Percentiles rank a stretch among this genome's conserved stretches.
phyloP scores from a whole-genome alignment of 2,797 vertebrate species.

The Lepus townsendii region DNA sequence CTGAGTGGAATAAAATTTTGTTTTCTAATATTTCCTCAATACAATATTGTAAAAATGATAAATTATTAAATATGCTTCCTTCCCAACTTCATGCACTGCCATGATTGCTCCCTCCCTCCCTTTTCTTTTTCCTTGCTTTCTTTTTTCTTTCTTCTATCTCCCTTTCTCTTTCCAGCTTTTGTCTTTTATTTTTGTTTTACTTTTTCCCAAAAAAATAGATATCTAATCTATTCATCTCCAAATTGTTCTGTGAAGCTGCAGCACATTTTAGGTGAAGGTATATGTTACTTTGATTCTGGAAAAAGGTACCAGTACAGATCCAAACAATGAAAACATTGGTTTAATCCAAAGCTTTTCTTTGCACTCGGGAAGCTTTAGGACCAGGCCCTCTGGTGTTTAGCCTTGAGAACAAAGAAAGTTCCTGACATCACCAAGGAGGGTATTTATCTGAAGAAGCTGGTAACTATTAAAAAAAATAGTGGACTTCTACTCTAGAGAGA shows the following conservation, averaged over 20 bases:
- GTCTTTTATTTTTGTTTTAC: not conserved
- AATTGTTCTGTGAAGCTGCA: not conserved
- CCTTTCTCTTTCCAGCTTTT: not conserved
- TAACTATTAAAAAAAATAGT: not conserved
- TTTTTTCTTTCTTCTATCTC: too few relatives aligned
- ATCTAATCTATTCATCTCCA: not conserved
- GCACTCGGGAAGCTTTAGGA: constrained; percentile 22
- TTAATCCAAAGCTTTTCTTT: not conserved
- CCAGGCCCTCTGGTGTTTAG: not conserved
- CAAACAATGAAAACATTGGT: not conserved
- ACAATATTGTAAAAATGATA: not conserved
- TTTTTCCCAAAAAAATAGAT: not conserved
- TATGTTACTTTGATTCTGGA: not conserved
- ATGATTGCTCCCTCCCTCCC: too few relatives aligned
- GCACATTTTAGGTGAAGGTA: not conserved
- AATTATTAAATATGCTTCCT: not conserved
- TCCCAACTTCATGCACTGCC: not conserved
- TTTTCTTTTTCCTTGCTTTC: rapidly evolving
- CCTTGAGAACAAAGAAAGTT: constrained; percentile 32
- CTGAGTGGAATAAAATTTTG: not conserved
- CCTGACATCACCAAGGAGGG: not conserved
- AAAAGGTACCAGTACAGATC: not conserved
- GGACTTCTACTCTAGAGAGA: not conserved
- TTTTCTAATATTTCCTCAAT: constrained; percentile 22
- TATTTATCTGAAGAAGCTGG: constrained; percentile 1